Evolutionary conservation across 2,797 vertebrate species (phyloP).

Genomic region (Eulemur rubriventer): DNA sequence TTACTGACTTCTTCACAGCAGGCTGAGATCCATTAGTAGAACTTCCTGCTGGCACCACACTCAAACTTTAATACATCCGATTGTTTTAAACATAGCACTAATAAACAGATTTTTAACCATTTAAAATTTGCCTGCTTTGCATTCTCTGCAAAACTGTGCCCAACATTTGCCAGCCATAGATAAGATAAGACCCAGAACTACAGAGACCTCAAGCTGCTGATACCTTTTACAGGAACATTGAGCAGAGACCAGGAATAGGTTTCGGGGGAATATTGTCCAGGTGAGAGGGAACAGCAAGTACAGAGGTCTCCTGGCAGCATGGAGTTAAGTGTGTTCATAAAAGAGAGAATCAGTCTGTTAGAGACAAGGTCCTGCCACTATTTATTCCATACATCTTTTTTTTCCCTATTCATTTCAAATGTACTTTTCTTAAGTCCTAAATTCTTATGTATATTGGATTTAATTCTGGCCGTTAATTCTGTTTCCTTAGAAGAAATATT

Average conservation of each 20-base stretch:
- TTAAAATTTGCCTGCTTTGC: neutral
- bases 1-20: neutral
- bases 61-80: neutral
- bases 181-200: neutral
- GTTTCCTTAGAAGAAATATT: neutral
- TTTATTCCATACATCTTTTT: neutral
- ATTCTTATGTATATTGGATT: slow-evolving; percentile 24
- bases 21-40: neutral
- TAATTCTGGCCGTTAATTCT: slow-evolving; percentile 28
- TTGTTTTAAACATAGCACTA: neutral
- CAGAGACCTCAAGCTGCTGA: neutral
- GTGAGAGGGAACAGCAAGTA: neutral
- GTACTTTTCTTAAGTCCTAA: neutral
- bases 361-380: neutral
- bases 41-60: neutral
- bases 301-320: neutral
- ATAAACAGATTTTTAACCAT: neutral
- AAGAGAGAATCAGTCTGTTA: accelerated
- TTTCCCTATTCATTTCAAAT: neutral
- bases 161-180: neutral
- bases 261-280: neutral
- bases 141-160: neutral
- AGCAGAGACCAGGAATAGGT: neutral
- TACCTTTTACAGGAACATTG: neutral
- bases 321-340: neutral